Evolutionary conservation across 2,113 vertebrate species (phyloP).

Genomic region (Erinaceus europaeus): DNA sequence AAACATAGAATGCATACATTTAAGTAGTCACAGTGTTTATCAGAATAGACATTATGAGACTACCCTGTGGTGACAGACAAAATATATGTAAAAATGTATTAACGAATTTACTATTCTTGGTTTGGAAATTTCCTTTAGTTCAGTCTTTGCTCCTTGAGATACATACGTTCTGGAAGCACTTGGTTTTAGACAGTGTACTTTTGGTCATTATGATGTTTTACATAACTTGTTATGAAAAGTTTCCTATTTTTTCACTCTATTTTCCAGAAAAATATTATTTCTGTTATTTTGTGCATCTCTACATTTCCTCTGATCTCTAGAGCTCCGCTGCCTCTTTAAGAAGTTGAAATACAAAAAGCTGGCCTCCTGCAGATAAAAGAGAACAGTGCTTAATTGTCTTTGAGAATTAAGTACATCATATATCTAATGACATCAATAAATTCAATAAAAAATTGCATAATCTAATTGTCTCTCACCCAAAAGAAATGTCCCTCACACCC

Average conservation of each 20-base stretch:
- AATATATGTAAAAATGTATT: slow-evolving; percentile 26
- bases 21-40: not conserved
- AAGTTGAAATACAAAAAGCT: slow-evolving; percentile 36
- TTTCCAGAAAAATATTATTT: slow-evolving; percentile 47
- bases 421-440: slow-evolving; percentile 50
- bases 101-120: not conserved
- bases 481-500: slow-evolving; percentile 31
- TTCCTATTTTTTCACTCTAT: not conserved
- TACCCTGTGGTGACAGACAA: not conserved
- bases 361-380: slow-evolving; percentile 37
- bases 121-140: not conserved
- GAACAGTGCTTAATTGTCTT: slow-evolving; percentile 45
- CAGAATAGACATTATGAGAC: slow-evolving; percentile 1
- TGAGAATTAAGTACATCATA: slow-evolving; percentile 40
- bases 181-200: not conserved
- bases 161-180: not conserved
- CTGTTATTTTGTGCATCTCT: slow-evolving; percentile 33
- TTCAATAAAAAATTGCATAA: slow-evolving; percentile 60
- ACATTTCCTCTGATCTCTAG: slow-evolving; percentile 16
- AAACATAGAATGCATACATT: not conserved
- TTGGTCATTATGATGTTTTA: slow-evolving; percentile 15
- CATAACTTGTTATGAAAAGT: not conserved
- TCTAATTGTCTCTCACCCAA: slow-evolving; percentile 41
- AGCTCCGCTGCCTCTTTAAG: slow-evolving; percentile 36
- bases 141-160: slow-evolving; percentile 2